phyloP scores from a whole-genome alignment of 2,113 vertebrate genomes.

The Maccullochella peelii region DNA sequence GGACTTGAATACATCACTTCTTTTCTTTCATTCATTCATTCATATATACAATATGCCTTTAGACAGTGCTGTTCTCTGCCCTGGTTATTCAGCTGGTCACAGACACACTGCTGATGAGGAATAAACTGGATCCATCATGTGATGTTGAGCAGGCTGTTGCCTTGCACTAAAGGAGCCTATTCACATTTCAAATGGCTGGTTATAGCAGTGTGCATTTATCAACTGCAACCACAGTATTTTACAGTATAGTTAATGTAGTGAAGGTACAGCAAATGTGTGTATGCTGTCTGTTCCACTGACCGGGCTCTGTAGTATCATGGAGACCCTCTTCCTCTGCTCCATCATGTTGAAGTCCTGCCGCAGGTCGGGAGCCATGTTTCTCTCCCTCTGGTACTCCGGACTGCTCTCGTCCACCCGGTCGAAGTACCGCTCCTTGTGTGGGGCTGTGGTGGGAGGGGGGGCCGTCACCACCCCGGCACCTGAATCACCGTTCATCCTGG shows the following conservation, averaged over 20 bases:
- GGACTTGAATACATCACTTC: slow-evolving; percentile 2
- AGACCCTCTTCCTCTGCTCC: slow-evolving; percentile 99
- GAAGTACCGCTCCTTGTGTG: slow-evolving; percentile 98
- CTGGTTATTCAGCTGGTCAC: slow-evolving; percentile 25
- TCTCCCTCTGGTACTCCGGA: slow-evolving; percentile 95
- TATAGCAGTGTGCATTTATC: neutral
- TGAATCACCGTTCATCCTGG: slow-evolving; percentile 96
- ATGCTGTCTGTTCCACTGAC: slow-evolving; percentile 81
- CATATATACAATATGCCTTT: slow-evolving; percentile 30
- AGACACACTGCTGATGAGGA: slow-evolving; percentile 38
- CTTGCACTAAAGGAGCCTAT: slow-evolving; percentile 22
- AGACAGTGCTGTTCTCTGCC: slow-evolving; percentile 30
- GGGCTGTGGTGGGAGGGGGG: slow-evolving; percentile 93
- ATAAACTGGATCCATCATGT: slow-evolving; percentile 58
- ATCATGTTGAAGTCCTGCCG: slow-evolving; percentile 99
- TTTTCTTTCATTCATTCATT: slow-evolving; percentile 41
- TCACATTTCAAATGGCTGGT: neutral
- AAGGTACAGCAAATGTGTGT: too few relatives aligned
- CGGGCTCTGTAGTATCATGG: slow-evolving; percentile 98
- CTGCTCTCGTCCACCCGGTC: slow-evolving; percentile 98
- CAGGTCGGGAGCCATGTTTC: slow-evolving; percentile 98
- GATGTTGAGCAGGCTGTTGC: slow-evolving; percentile 38
- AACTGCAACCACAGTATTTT: neutral
- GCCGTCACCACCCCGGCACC: slow-evolving; percentile 96
- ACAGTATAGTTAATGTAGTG: too few relatives aligned